Base-by-base conservation (phyloP, 2,888 invertebrate genomes). In the Oscheius sp. region DNA sequence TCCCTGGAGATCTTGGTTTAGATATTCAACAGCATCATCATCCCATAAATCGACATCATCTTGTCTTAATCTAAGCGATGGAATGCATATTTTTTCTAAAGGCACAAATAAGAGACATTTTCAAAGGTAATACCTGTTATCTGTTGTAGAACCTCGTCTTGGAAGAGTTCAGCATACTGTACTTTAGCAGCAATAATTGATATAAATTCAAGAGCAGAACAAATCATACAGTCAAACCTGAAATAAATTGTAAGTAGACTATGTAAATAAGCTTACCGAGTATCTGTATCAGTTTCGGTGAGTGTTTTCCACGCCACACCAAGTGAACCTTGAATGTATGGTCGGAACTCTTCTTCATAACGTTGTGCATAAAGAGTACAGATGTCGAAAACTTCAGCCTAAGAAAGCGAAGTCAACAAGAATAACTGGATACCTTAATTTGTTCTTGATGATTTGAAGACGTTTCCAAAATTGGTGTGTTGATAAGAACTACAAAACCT, bases 1-100 rank as follows among this genome's bases (percentile, higher is more conserved):
- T 63, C 80, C 97, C 89, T 98, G 98, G 74, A 99, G 94, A 88
- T 98, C 98, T 33, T 95, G 90, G 3, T 95, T 90, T 73, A 95
- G 94, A 86, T 95, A 96, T 88, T 99, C 98, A 85, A 98, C 96
- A 0, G 98, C 94, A 87, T 96, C 97, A 87, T 97, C 96, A 87
- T 96, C 95, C 88, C 98, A 98, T 50, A 96, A 87, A 87, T 98
- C 98, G 88, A 94, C 92, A 88, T 99, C 98, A 0, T 94, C 92
- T 64, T 91, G 92, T 90, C 97, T 91, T 80, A 99, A 95, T 88
- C 95, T 93, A 91, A 99, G 93, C 87, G 97, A 98, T 0, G 97
- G 96, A 83, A 98, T 94, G 82, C 98, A 93, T n/a, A 98, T 94
- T 88, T 95, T 95, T 87, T 97, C 95, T 70, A 69, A 29, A 70